A percentile compares a stretch with the other conserved stretches of the same genome.
Conservation (phyloP, 2,888 invertebrate genomes). For the Drosophila recens region DNA sequence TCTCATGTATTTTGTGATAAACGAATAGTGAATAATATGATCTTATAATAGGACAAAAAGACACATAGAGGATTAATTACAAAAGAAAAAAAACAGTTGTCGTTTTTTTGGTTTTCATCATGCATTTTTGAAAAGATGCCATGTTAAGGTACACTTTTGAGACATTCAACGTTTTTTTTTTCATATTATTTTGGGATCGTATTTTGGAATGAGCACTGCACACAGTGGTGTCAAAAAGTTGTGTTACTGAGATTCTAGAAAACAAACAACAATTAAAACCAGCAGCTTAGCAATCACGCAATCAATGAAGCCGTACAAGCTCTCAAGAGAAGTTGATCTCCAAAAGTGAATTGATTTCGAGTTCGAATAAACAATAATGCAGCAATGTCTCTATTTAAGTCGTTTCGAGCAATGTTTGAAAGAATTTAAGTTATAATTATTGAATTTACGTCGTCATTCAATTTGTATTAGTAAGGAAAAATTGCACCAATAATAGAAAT, state of each 20-base stretch:
- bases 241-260: conserved; percentile 6
- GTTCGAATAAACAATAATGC: conserved; percentile 1
- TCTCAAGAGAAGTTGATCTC: background rate
- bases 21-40: conserved; percentile 11
- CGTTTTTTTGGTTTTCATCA: background rate
- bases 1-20: background rate
- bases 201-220: conserved; percentile 9
- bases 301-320: conserved; percentile 50
- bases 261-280: conserved; percentile 54
- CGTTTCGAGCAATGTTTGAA: background rate
- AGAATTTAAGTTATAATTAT: background rate
- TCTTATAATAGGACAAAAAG: conserved; percentile 5
- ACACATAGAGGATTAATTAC: background rate
- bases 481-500: background rate
- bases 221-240: conserved; percentile 29
- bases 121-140: background rate
- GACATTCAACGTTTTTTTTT: background rate
- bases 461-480: background rate
- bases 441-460: background rate
- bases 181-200: conserved; percentile 10
- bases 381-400: background rate
- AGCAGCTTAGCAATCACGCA: conserved; percentile 57
- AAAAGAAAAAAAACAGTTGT: background rate
- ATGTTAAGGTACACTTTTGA: background rate
- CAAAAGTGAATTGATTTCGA: background rate